Evolutionary conservation across 2,888 invertebrate genomes (phyloP), one percentile per base, ranked within the genome.

Genomic region (Euzophera pinguis): DNA sequence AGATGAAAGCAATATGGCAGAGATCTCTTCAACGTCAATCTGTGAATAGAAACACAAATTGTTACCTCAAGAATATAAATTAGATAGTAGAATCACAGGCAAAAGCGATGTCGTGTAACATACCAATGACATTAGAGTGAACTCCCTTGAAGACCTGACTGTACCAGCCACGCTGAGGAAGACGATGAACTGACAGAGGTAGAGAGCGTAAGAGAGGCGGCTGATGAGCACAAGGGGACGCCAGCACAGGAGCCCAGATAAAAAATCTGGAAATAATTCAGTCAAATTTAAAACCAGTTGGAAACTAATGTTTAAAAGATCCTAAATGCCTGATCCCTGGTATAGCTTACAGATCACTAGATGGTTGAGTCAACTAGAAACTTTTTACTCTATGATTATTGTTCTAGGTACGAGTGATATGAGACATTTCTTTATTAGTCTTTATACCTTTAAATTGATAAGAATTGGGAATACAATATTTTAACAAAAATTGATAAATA

Each of bases 141-240:
- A 94, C 74, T 92, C 92, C 12, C 84, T 85, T 0, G 93, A 82
- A 42, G 92, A 92, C 66, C 91, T 91, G 0, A 91, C 88, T n/a
- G 91, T 91, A 43, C 92, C 94, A 16, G 93, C 91, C 48, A 92
- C 92, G 58, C 93, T 93, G 55, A 94, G 91, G 63, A 93, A 93
- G 43, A 94, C 91, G 14, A 93, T 83, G 66, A 94, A 94, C 71
- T 93, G 93, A 32, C 92, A 90, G 32, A 94, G 84, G 61, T 94
- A 94, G 53, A 94, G 81, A 0, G 94, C 92, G 62, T 94, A 94
- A 1, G 94, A 93, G 27, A 94, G 86, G 38, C 92, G 91, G 61
- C 94, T 94, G 57, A 94, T 85, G 53, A 94, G 70, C 6, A 92
- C 76, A 59, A 94, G 69, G 10, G 92, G 91, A 13, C 91, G 85